Evolutionary conservation across 53 echinoderm and acorn worm species (phyloP).

Genomic region (Luidia sarsii): DNA sequence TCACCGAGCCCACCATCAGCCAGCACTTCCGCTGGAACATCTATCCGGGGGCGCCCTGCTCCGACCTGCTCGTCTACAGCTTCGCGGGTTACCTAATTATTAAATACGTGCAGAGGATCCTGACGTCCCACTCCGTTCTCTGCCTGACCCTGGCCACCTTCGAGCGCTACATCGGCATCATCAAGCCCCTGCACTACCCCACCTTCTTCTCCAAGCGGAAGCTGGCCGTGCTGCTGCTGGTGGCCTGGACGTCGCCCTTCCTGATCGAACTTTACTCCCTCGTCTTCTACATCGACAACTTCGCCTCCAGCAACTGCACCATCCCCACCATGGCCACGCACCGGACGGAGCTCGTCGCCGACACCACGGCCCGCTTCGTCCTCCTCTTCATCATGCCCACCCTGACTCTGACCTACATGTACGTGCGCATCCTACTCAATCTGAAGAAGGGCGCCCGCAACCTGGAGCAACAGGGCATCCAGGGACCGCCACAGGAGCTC

Average conservation of each 20-base stretch:
- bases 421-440: conserved; percentile 18
- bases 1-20: too few species aligned
- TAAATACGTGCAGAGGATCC: too few species aligned
- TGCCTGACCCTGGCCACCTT: conserved; percentile 14
- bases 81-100: too few species aligned
- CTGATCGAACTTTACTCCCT: neutral
- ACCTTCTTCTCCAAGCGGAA: conserved; percentile 20
- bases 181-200: neutral
- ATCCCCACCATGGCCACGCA: neutral
- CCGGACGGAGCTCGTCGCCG: neutral
- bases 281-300: neutral
- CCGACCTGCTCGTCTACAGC: too few species aligned
- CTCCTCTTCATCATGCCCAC: neutral
- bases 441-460: conserved; percentile 9
- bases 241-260: neutral
- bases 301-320: neutral
- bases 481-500: too few species aligned
- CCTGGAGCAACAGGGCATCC: too few species aligned
- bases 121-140: too few species aligned
- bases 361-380: neutral
- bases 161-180: conserved; percentile 31
- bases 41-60: too few species aligned
- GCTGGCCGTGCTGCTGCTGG: conserved; percentile 5
- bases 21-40: too few species aligned
- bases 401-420: conserved; percentile 1